Percentiles rank a stretch among this genome's conserved stretches.
Conservation (phyloP, 2,797 vertebrate species). For the Argentina silus region DNA sequence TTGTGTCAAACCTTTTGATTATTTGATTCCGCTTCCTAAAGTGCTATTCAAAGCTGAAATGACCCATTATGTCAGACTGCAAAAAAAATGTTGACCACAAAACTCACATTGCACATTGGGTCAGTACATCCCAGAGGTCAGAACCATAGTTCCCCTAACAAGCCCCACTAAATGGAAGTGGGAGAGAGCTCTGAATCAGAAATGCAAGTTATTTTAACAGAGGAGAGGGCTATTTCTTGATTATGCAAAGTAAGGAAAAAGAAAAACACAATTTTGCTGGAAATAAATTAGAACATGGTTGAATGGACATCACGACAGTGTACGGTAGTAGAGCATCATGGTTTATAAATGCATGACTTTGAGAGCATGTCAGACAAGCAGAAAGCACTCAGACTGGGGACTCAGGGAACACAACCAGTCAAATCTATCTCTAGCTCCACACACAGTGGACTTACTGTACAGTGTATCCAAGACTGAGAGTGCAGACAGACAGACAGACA, state of each 20-base stretch:
- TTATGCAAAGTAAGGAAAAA: constrained; percentile 45
- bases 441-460: neutral
- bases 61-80: too few species aligned
- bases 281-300: constrained; percentile 41
- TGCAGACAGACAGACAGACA: constrained; percentile 20
- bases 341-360: constrained; percentile 58
- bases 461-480: too few species aligned
- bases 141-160: constrained; percentile 23
- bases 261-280: constrained; percentile 24
- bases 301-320: constrained; percentile 33
- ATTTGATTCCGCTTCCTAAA: neutral
- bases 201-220: constrained; percentile 26
- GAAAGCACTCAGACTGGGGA: constrained; percentile 39
- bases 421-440: neutral
- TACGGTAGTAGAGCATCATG: constrained; percentile 40
- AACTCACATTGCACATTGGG: neutral
- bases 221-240: constrained; percentile 27
- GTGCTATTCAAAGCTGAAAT: neutral
- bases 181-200: constrained; percentile 36
- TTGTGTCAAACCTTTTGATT: neutral
- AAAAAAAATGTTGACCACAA: neutral
- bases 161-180: constrained; percentile 22
- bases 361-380: constrained; percentile 50
- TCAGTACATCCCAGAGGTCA: constrained; percentile 15
- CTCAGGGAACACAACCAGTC: constrained; percentile 22